Conservation (phyloP, 1,140 invertebrate genomes). For the Atta texana region DNA sequence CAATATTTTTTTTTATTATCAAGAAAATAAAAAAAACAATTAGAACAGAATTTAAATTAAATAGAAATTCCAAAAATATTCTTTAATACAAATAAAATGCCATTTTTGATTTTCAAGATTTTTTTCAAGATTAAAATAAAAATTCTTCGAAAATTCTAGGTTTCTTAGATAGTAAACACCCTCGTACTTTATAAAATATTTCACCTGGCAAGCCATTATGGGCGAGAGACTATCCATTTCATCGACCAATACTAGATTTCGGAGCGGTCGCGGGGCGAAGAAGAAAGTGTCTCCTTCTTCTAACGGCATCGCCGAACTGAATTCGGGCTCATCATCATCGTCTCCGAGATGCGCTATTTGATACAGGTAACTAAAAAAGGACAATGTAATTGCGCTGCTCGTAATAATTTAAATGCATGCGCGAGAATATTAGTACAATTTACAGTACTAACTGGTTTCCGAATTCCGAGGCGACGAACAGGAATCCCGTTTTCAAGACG, state of each 20-base stretch:
- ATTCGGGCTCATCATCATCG: slow-evolving; percentile 99
- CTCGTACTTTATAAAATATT: slow-evolving; percentile 5
- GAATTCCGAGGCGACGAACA: slow-evolving; percentile 99
- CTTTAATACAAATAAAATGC: too few species aligned
- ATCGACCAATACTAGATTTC: slow-evolving; percentile 99
- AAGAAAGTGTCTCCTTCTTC: slow-evolving; percentile 99
- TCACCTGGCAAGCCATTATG: slow-evolving; percentile 94
- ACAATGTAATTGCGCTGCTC: neutral
- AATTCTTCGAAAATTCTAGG: too few species aligned
- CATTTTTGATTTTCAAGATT: too few species aligned
- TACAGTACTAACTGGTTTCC: slow-evolving; percentile 97
- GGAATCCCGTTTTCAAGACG: slow-evolving; percentile 99
- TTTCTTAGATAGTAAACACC: too few species aligned
- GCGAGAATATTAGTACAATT: neutral
- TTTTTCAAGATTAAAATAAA: too few species aligned
- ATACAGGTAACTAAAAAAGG: slow-evolving; percentile 94
- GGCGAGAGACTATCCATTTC: slow-evolving; percentile 99
- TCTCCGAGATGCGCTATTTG: slow-evolving; percentile 99
- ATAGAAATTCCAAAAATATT: too few species aligned
- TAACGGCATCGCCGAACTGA: slow-evolving; percentile 98
- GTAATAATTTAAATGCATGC: neutral
- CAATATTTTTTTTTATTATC: too few species aligned
- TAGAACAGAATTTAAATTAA: too few species aligned
- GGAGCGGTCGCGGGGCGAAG: slow-evolving; percentile 97
- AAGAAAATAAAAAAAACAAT: too few species aligned